Conservation (phyloP, 2,888 invertebrate species). For the Calameuta idolon region DNA sequence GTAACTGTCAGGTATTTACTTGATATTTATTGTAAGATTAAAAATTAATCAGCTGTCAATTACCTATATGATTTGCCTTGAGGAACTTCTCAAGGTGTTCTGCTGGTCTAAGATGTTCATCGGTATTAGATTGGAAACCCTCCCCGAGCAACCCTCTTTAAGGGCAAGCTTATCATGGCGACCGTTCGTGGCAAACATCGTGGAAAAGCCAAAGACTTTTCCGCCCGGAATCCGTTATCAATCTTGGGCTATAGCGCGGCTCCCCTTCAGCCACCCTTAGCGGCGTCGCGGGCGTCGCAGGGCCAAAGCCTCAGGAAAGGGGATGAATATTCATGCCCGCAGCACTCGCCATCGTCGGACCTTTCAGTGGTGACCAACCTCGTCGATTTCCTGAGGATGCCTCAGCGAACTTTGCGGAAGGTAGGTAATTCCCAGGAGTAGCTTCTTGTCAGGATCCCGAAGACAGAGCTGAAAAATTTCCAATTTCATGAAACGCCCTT, state of each 20-base stretch:
- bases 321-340: constrained; percentile 65
- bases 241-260: constrained; percentile 51
- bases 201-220: constrained; percentile 63
- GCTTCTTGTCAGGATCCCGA: background rate
- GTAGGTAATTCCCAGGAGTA: background rate
- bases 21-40: background rate
- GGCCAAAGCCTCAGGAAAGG: constrained; percentile 40
- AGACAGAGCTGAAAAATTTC: background rate
- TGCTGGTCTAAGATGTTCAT: constrained; percentile 37
- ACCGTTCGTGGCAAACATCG: constrained; percentile 61
- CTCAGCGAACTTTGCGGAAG: background rate
- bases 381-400: background rate
- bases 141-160: constrained; percentile 7
- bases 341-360: constrained; percentile 58
- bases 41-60: background rate
- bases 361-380: constrained; percentile 63
- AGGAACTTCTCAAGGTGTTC: background rate
- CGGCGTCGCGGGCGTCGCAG: constrained; percentile 24
- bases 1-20: background rate
- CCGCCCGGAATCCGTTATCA: constrained; percentile 62
- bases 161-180: constrained; percentile 51
- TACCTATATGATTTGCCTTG: background rate
- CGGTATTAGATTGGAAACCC: constrained; percentile 53
- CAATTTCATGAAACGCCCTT: background rate
- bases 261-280: background rate